These are phyloP conservation scores for Pentalonia nigronervosa DNA, from an alignment of 1,140 invertebrate species.

Conservation along the genomic window DNA sequence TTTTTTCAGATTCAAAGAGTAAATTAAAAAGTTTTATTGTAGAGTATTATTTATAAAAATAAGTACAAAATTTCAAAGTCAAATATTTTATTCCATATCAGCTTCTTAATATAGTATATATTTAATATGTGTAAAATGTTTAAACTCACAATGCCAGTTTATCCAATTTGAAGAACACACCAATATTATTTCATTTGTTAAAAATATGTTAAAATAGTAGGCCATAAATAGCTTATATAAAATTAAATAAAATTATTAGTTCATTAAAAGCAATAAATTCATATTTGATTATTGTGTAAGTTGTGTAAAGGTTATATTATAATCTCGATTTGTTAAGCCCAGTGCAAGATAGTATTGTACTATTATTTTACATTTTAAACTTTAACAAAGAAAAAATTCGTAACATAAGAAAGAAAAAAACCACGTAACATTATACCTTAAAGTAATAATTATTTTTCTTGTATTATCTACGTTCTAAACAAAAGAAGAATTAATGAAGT, in stretches of 20 bases:
- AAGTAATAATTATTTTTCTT: not conserved
- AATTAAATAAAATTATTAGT: not conserved
- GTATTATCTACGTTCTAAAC: not conserved
- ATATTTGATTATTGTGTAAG: not conserved
- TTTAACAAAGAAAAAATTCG: not conserved
- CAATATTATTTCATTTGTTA: not conserved
- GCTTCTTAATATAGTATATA: not conserved
- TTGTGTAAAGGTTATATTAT: too few species aligned
- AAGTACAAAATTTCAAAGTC: not conserved
- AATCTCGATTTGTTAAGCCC: not conserved
- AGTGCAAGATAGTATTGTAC: not conserved
- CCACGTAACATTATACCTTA: not conserved
- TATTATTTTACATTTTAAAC: not conserved
- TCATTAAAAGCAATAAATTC: not conserved
- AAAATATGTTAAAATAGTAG: not conserved
- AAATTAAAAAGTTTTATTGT: not conserved
- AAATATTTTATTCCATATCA: not conserved
- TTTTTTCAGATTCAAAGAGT: not conserved
- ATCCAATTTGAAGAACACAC: not conserved
- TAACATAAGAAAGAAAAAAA: not conserved
- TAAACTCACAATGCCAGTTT: not conserved
- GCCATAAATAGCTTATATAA: not conserved
- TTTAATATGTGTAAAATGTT: not conserved
- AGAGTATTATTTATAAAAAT: not conserved
- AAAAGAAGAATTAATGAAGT: not conserved